phyloP scores from a whole-genome alignment of 2,888 invertebrate species.

The Cyclophora punctaria region DNA sequence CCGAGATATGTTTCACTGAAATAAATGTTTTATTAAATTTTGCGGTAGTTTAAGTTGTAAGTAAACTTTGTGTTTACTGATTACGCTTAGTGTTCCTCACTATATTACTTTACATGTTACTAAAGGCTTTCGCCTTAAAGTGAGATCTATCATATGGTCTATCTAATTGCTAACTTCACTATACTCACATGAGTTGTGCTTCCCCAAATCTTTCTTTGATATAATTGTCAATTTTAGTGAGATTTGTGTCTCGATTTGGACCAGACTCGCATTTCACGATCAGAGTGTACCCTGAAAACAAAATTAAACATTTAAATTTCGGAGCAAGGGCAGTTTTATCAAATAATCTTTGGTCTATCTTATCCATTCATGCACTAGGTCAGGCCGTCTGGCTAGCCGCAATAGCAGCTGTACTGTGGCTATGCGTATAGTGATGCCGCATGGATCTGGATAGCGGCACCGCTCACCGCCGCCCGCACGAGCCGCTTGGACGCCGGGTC shows the following conservation, averaged over 20 bases:
- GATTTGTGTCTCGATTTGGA: slow-evolving; percentile 35
- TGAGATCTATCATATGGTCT: too few relatives aligned
- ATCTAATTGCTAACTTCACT: neutral
- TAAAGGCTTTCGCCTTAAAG: too few relatives aligned
- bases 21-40: slow-evolving; percentile 4
- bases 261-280: slow-evolving; percentile 61
- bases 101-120: too few relatives aligned
- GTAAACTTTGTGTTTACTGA: too few relatives aligned
- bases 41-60: too few relatives aligned
- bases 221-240: slow-evolving; percentile 36
- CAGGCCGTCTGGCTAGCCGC: neutral
- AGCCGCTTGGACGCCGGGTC: too few relatives aligned
- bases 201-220: slow-evolving; percentile 43
- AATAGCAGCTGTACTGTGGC: too few relatives aligned
- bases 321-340: neutral
- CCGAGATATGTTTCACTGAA: slow-evolving; percentile 81
- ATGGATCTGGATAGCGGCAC: too few relatives aligned
- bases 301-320: neutral
- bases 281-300: slow-evolving; percentile 69
- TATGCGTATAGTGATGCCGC: too few relatives aligned
- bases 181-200: slow-evolving; percentile 52
- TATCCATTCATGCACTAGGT: neutral
- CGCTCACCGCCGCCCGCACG: too few relatives aligned
- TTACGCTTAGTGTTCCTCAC: too few relatives aligned
- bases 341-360: too few relatives aligned